Evolutionary conservation across 2,797 vertebrate genomes (phyloP).

Genomic region (Vultur gryphus): DNA sequence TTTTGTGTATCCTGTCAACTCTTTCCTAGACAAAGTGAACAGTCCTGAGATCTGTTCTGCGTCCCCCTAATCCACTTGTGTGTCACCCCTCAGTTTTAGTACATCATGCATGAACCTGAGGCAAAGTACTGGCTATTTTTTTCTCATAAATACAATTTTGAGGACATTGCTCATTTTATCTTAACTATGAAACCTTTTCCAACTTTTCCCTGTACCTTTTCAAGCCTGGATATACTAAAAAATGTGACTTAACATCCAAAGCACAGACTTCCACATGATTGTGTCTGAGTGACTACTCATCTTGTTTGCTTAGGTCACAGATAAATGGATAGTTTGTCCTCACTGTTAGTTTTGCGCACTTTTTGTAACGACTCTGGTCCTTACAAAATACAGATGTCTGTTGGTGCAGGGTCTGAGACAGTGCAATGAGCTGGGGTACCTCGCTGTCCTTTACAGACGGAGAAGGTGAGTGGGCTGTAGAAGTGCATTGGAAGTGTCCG

Average conservation of each 20-base stretch:
- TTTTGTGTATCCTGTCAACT: slow-evolving; percentile 41
- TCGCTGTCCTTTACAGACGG: rapidly evolving
- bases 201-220: not conserved
- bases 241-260: not conserved
- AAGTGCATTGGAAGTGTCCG: not conserved
- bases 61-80: not conserved
- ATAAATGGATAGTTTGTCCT: not conserved
- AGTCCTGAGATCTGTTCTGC: slow-evolving; percentile 5
- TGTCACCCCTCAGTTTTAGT: not conserved
- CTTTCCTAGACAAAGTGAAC: slow-evolving; percentile 13
- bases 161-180: not conserved
- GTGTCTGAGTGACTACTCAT: not conserved
- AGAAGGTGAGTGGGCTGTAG: not conserved
- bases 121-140: not conserved
- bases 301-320: not conserved
- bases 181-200: not conserved
- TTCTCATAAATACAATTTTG: not conserved
- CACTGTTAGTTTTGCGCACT: not conserved
- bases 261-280: not conserved
- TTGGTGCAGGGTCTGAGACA: not conserved
- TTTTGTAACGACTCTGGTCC: not conserved
- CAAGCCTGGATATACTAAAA: not conserved
- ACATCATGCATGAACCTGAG: not conserved
- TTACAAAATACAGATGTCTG: not conserved
- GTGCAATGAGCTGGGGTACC: not conserved